Base-by-base conservation (phyloP, 2,888 invertebrate species). In the Drosophila gaucha region DNA sequence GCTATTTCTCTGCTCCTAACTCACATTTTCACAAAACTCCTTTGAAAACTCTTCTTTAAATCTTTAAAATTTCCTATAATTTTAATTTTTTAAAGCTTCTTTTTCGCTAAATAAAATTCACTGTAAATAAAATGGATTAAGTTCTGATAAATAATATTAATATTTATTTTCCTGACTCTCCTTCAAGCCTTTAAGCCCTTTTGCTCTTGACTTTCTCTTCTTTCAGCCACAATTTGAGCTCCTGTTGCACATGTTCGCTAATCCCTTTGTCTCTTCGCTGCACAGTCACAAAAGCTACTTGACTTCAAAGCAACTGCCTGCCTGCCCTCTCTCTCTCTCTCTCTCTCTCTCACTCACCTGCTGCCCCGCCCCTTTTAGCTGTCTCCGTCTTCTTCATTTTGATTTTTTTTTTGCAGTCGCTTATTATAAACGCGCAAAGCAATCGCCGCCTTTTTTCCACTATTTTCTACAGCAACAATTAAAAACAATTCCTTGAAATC, bases 391-490 rank as follows among this genome's bases (percentile, higher is more conserved):
- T 26, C 26, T 14, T 14, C 26, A 44, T 28, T 16, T 26, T 26
- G 3, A 5, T 26, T 26, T 26, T 26, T 28, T 30, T 43, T 43
- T 28, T 18, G 14, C 41, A n/a, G n/a, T 64, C 41, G 78, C 68
- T 82, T 80, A 86, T 84, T 67, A 65, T 86, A 80, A 84, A 67
- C 66, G 80, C 76, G 86, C 16, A 46, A 14, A 3, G 24, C 35
- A 51, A 18, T 14, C 20, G 35, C 28, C 22, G 57, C 20, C 55
- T 66, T 44, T 66, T 44, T 44, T 76, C 28, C 30, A 47, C 57
- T 57, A 71, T 76, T 51, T 54, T 76, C 62, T 66, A 58, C 46
- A 58, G 77, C 74, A 66, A 71, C 77, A 71, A 76, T 74, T 71
- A 76, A 38, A 66, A 76, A 52, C 66, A 74, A 74, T 74, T 74